Base-by-base conservation (phyloP, 2,888 invertebrate genomes). In the Odontomyia ornata region DNA sequence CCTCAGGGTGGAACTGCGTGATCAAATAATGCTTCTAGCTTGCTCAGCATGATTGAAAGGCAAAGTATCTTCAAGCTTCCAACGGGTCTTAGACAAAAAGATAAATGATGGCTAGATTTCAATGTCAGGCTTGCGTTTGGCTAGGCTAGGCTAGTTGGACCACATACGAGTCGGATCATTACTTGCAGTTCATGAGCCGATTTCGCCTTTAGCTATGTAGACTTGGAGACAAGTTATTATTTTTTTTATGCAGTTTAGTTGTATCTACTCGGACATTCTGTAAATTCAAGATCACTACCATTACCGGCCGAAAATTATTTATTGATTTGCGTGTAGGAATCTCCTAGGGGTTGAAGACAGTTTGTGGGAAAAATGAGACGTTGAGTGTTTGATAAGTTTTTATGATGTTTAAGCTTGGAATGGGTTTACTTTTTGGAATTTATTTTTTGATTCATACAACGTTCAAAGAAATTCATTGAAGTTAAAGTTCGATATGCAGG, bases 141-240 rank as follows among this genome's bases (percentile, higher is more conserved):
- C 18, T 13, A 23, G 25, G 30, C 21, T n/a, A n/a, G 36, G 30
- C 36, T n/a, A n/a, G 65, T 36, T 65, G 36, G 15, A 36, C 25
- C 60, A 60, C 21, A 1, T 11, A 5, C 25, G 11, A 60, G 25
- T 60, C n/a, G n/a, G 25, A 60, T 21, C 60, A 52, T 52, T 52
- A 52, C 52, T 52, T 60, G 60, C 25, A 60, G 60, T 60, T 60
- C 60, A 60, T 21, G 60, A 25, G 36, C 43, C 30, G 65, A 43
- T 65, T 18, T 65, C 36, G 36, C 65, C 65, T 36, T 30, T 36
- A n/a, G 65, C 65, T 18, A 36, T n/a, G 30, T 36, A 0, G 43
- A n/a, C 43, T 21, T 43, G 65, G 43, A 30, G 65, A 65, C 65
- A 65, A 36, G 65, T 65, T n/a, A n/a, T n/a, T n/a, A n/a, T n/a